These are phyloP conservation scores for Ameiurus melas DNA, from an alignment of 2,113 vertebrate genomes.

Conservation along the genomic window DNA sequence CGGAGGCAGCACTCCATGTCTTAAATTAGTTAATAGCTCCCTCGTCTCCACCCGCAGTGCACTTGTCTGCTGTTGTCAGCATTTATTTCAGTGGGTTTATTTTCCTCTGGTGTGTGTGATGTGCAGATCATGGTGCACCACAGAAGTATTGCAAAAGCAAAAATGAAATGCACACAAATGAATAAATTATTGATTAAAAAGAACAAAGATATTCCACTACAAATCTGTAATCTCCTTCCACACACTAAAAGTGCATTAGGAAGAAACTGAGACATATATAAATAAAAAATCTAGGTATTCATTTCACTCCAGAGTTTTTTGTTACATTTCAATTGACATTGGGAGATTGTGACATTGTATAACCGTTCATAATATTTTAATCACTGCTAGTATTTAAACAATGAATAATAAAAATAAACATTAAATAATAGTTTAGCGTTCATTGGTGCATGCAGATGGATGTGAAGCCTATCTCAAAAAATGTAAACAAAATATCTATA, in stretches of 20 bases:
- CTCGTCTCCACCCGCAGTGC: not conserved
- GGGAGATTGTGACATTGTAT: not conserved
- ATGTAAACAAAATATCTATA: not conserved
- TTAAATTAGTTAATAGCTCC: constrained; percentile 52
- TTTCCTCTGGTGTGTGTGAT: not conserved
- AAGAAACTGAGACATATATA: not conserved
- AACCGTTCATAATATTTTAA: not conserved
- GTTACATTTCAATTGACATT: not conserved
- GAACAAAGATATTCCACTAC: not conserved
- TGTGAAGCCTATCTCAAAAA: not conserved
- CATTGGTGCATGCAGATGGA: not conserved
- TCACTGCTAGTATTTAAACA: not conserved
- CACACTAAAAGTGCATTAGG: not conserved
- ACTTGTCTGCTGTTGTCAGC: constrained; percentile 40
- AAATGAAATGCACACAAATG: constrained; percentile 17
- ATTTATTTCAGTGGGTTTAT: constrained; percentile 34
- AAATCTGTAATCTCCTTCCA: not conserved
- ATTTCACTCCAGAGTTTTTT: not conserved
- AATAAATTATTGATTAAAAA: constrained; percentile 17
- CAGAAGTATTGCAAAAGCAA: constrained; percentile 5
- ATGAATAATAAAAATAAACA: not conserved
- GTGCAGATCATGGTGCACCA: not conserved
- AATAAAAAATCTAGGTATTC: not conserved
- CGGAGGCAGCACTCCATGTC: constrained; percentile 28
- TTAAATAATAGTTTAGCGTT: not conserved